Base-by-base conservation (phyloP, 2,113 vertebrate species). In the Petromus typicus region DNA sequence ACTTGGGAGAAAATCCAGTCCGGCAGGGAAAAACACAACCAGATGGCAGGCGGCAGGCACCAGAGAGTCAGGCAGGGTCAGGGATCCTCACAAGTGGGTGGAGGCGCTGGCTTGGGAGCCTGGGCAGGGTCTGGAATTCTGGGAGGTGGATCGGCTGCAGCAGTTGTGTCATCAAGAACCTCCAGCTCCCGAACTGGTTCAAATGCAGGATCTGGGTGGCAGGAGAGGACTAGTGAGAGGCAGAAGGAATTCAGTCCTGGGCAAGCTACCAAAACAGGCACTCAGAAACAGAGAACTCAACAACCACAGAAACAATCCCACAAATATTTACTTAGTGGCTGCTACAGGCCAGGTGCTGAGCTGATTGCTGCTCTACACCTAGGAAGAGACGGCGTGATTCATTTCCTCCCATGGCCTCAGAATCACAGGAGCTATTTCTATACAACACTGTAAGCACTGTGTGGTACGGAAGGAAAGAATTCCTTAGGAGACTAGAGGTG, bases 271-370 rank as follows among this genome's bases (percentile, higher is more conserved):
- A 96, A 93, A 88, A 61, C 18, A 93, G 83, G 40, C 71, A 76
- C 61, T 89, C 95, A 61, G 57, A 67, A 76, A 88, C 30, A 34
- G 91, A 94, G 67, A 94, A 51, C 63, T 78, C 61, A 61, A 67
- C 78, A 61, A 76, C 93, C 84, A 93, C 95, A 86, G 40, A 84
- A 92, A 86, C 75, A 94, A 91, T 54, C 83, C 75, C 95, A 95
- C 90, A 96, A 90, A 95, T 96, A 93, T 94, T 96, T 89, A 94
- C 48, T 86, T 59, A 93, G 90, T 91, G 87, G 87, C 84, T 87
- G 79, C 30, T 57, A 43, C 45, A 61, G 73, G 45, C 89, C 93
- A 95, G 93, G 93, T 96, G 91, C 27, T 64, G 64, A 86, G 80
- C 67, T 32, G 67, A 79, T 1, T 23, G 73, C 78, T 22, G 25